A percentile compares a stretch with the other conserved stretches of the same genome.
Evolutionary conservation across 1,140 invertebrate genomes (phyloP).

Genomic region (Pteromalus puparum): DNA sequence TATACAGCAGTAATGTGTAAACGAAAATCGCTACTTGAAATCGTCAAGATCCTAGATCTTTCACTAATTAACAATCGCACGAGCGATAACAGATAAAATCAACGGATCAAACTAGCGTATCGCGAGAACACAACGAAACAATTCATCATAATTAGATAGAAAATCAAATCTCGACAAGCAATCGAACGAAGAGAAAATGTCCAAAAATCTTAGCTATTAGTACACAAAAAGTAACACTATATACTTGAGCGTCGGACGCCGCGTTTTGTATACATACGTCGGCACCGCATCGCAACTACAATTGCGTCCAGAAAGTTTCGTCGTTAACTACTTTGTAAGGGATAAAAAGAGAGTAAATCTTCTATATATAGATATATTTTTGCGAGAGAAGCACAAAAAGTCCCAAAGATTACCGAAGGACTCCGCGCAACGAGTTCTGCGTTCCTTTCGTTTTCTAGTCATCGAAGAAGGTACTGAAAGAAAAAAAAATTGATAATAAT

Average conservation of each 20-base stretch:
- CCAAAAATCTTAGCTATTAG: no score
- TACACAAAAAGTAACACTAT: no score
- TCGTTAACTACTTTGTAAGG: slow-evolving; percentile 71
- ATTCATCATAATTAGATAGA: not conserved
- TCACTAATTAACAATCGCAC: not conserved
- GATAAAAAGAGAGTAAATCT: slow-evolving; percentile 49
- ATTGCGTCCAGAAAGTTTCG: slow-evolving; percentile 37
- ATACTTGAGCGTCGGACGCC: not conserved
- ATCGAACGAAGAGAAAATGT: not conserved
- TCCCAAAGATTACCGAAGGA: slow-evolving; percentile 52
- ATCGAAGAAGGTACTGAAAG: slow-evolving; percentile 55
- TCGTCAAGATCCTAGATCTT: not conserved
- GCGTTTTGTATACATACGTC: no score
- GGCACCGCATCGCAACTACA: not conserved
- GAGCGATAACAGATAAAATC: no score
- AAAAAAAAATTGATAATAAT: not conserved
- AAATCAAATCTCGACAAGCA: not conserved
- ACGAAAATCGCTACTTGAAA: no score
- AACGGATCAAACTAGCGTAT: not conserved
- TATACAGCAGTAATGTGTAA: no score
- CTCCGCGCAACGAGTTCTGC: slow-evolving; percentile 38
- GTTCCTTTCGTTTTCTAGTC: slow-evolving; percentile 72
- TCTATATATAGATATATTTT: slow-evolving; percentile 57
- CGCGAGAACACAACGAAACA: not conserved
- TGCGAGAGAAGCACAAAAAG: slow-evolving; percentile 46